Evolutionary conservation across 2,113 vertebrate species (phyloP).

Genomic region (Eurystomus gularis): DNA sequence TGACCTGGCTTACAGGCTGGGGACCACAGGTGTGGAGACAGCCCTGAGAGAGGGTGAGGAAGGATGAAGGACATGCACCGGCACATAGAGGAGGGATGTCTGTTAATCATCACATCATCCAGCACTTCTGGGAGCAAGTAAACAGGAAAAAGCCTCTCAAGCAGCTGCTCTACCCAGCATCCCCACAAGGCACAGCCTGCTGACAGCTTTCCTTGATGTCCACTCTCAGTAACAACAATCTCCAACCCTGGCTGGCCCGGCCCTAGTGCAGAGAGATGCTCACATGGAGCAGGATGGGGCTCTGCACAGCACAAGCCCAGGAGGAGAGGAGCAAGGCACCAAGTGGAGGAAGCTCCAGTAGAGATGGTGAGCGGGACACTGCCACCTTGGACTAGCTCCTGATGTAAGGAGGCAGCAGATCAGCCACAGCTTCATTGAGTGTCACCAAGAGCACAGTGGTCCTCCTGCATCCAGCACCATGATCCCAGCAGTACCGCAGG

Average conservation of each 20-base stretch:
- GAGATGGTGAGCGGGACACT: background rate
- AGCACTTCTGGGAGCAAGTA: constrained; percentile 42
- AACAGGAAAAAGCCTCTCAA: constrained; percentile 68
- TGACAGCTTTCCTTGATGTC: background rate
- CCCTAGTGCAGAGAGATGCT: fast-evolving
- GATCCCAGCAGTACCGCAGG: background rate
- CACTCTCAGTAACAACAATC: background rate
- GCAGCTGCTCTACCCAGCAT: constrained; percentile 25
- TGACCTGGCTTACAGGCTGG: background rate
- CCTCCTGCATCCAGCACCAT: background rate
- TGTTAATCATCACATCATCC: constrained; percentile 12
- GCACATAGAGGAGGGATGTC: background rate
- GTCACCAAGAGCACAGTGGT: background rate
- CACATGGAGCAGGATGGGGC: background rate
- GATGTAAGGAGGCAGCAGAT: background rate
- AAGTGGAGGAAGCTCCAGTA: background rate
- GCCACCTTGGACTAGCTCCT: fast-evolving
- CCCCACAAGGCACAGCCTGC: background rate
- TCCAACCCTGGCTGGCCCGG: background rate
- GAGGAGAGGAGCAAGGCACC: background rate
- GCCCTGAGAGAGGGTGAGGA: background rate
- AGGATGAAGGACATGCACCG: background rate
- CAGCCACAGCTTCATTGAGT: fast-evolving
- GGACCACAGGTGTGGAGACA: fast-evolving
- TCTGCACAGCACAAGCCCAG: fast-evolving